A percentile compares a stretch with the other conserved stretches of the same genome.
Evolutionary conservation across 2,113 vertebrate genomes (phyloP).

Genomic region (Festucalex cinctus): DNA sequence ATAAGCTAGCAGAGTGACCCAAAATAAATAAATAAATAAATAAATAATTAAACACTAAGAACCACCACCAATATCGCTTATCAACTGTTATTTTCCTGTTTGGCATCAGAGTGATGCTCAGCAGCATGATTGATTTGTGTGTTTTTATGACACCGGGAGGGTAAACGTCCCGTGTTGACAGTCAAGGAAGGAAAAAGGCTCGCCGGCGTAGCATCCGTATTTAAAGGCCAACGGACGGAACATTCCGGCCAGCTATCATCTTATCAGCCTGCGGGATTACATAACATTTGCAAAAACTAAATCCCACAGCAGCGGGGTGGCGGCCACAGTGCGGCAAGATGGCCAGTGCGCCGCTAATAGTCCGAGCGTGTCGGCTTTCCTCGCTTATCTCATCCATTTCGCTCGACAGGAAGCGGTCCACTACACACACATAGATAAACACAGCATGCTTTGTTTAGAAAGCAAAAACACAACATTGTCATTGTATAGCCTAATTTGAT

Average conservation of each 20-base stretch:
- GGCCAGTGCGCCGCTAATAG: constrained; percentile 9
- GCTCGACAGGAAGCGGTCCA: constrained; percentile 7
- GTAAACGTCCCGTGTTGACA: constrained; percentile 33
- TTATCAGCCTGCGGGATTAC: constrained; percentile 18
- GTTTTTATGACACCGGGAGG: constrained; percentile 15
- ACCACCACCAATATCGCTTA: not conserved
- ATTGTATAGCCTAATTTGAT: not conserved
- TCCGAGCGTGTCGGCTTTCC: constrained; percentile 40
- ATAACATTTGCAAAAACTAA: constrained; percentile 23
- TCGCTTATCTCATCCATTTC: constrained; percentile 22
- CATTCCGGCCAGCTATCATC: constrained; percentile 17
- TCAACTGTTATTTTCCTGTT: constrained; percentile 36
- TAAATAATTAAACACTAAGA: not conserved
- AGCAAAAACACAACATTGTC: constrained; percentile 2
- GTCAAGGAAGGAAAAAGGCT: constrained; percentile 39
- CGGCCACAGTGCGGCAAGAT: constrained; percentile 10
- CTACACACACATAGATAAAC: not conserved
- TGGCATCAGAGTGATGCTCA: not conserved
- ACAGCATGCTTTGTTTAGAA: not conserved
- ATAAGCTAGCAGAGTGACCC: not conserved
- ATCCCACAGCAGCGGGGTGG: not conserved
- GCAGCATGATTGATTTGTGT: constrained; percentile 2
- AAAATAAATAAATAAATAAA: not conserved
- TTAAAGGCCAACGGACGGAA: constrained; percentile 23
- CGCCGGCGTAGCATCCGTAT: constrained; percentile 3